These are phyloP conservation scores for Bos indicus DNA, from an alignment of 2,113 vertebrate species.

Conservation along the genomic window DNA sequence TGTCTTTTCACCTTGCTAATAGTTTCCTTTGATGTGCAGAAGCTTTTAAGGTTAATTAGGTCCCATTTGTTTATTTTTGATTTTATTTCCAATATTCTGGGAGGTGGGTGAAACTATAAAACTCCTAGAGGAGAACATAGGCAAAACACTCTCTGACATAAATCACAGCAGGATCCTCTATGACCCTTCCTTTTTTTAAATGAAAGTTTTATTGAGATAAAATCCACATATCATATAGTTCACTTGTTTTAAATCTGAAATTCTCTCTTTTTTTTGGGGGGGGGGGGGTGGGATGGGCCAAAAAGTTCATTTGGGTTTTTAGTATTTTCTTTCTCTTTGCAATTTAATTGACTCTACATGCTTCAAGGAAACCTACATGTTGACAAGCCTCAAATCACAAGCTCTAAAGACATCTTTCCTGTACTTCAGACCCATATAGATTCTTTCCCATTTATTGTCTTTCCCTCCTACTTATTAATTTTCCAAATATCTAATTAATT, in stretches of 20 bases:
- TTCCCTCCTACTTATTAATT: not conserved
- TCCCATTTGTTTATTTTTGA: too few relatives aligned
- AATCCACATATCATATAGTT: not conserved
- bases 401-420: not conserved
- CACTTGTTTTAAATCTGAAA: not conserved
- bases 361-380: not conserved
- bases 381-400: not conserved
- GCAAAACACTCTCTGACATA: too few relatives aligned
- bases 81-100: too few relatives aligned
- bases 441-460: not conserved
- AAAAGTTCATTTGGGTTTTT: not conserved
- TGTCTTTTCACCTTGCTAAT: too few relatives aligned
- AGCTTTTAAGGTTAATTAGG: too few relatives aligned
- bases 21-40: too few relatives aligned
- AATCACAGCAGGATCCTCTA: too few relatives aligned
- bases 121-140: too few relatives aligned
- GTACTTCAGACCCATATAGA: too few relatives aligned
- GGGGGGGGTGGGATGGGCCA: too few relatives aligned
- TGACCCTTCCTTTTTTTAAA: not conserved
- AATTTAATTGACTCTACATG: not conserved
- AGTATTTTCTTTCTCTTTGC: not conserved
- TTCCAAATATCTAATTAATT: not conserved
- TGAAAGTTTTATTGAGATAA: not conserved
- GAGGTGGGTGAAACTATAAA: too few relatives aligned
- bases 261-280: not conserved